Evolutionary conservation across 2,113 vertebrate genomes (phyloP).

Genomic region (Pteruthius melanotis): DNA sequence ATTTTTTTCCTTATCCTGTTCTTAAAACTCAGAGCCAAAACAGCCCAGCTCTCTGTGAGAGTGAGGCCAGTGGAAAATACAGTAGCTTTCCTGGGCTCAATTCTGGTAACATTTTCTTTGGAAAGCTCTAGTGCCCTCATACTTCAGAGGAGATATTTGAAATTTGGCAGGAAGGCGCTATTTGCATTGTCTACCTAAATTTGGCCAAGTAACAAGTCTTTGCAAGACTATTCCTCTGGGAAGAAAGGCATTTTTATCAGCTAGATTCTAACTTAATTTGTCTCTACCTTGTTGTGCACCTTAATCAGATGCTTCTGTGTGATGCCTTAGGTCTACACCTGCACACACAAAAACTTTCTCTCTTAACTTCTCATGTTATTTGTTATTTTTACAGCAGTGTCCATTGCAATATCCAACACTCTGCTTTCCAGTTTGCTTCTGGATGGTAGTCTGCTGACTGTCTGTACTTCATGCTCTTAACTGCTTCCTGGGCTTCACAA

Average conservation of each 20-base stretch:
- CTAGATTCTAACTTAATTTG: neutral
- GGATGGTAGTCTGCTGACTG: neutral
- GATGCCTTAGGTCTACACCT: neutral
- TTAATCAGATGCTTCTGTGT: neutral
- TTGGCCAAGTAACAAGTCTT: neutral
- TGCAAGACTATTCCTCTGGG: neutral
- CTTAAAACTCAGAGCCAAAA: neutral
- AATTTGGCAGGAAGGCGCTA: constrained; percentile 8
- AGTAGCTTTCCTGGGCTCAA: constrained; percentile 20
- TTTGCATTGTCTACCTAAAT: neutral
- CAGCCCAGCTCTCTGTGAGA: neutral
- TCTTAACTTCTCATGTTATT: neutral
- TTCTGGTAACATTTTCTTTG: constrained; percentile 26
- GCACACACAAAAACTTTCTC: neutral
- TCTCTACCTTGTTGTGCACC: neutral
- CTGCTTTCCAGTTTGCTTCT: neutral
- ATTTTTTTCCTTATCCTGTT: neutral
- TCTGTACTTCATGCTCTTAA: neutral
- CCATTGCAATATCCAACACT: too few relatives aligned
- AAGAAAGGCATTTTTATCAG: neutral
- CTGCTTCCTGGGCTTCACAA: neutral
- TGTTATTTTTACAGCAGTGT: neutral
- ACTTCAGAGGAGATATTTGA: constrained; percentile 3
- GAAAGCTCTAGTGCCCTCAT: neutral
- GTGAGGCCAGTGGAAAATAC: neutral